These are phyloP conservation scores for Heterodera carotae DNA, from an alignment of 1,140 invertebrate species.

Conservation along the genomic window DNA sequence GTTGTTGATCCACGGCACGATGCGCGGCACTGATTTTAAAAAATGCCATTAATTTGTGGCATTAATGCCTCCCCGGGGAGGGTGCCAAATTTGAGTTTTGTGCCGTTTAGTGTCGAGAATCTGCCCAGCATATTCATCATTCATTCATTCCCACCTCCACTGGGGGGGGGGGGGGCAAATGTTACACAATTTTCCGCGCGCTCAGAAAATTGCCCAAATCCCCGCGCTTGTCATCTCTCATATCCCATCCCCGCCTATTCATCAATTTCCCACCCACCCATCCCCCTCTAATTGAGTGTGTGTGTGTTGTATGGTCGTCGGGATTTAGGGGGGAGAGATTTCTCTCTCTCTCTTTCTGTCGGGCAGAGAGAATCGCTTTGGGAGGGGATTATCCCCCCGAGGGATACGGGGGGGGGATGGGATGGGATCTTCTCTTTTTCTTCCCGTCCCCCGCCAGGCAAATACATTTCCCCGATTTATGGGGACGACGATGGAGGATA, in stretches of 20 bases:
- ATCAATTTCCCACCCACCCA: neutral
- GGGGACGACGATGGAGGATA: neutral
- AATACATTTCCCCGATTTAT: slow-evolving; percentile 4
- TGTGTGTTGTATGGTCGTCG: neutral
- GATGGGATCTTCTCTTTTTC: neutral
- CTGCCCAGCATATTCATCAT: no score
- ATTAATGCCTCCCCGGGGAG: no score
- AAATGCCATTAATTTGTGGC: no score
- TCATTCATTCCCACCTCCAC: neutral
- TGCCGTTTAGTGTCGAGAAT: neutral
- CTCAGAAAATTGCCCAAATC: neutral
- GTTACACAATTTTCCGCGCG: neutral
- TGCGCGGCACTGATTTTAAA: no score
- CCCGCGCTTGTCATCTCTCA: no score
- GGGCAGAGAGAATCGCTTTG: neutral
- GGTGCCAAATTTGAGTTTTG: no score
- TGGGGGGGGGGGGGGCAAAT: no score
- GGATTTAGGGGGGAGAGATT: no score
- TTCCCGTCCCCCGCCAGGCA: no score
- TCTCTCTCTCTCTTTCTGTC: neutral
- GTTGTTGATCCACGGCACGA: no score
- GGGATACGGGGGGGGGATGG: neutral
- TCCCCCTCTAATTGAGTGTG: neutral
- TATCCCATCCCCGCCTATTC: neutral
- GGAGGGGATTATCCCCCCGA: neutral